phyloP scores from a whole-genome alignment of 2,888 invertebrate genomes.

The Leptura quadrifasciata region DNA sequence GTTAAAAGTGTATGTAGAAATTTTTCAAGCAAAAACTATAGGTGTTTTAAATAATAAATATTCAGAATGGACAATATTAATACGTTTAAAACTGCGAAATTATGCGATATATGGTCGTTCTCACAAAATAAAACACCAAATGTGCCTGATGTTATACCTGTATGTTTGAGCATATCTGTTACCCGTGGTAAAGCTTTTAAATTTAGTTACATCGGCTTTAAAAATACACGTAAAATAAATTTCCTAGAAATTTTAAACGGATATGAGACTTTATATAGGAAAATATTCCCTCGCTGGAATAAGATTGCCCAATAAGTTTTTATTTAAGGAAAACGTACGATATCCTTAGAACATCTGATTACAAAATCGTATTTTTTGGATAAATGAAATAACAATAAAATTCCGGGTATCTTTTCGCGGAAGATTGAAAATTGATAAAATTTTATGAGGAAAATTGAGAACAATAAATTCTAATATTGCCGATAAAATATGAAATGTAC shows the following conservation, averaged over 20 bases:
- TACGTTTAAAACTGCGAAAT: no score
- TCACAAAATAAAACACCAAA: not conserved
- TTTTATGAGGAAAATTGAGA: slow-evolving; percentile 39
- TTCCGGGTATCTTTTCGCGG: slow-evolving; percentile 33
- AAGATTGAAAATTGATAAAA: slow-evolving; percentile 40
- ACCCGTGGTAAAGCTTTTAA: slow-evolving; percentile 29
- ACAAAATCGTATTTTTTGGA: slow-evolving; percentile 53
- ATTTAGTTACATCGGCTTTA: slow-evolving; percentile 41
- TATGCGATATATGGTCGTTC: not conserved
- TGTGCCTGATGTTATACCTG: not conserved
- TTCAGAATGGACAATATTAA: no score
- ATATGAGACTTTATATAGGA: slow-evolving; percentile 46
- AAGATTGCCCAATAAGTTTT: slow-evolving; percentile 59
- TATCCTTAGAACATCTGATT: slow-evolving; percentile 50
- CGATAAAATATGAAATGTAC: slow-evolving; percentile 25
- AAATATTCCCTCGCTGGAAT: slow-evolving; percentile 49
- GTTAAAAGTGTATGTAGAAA: no score
- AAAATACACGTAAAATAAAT: slow-evolving; percentile 46
- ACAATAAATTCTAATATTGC: slow-evolving; percentile 40
- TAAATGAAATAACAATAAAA: slow-evolving; percentile 43
- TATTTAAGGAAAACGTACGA: slow-evolving; percentile 54
- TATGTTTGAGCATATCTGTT: slow-evolving; percentile 26
- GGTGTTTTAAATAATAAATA: no score
- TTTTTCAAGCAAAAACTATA: no score
- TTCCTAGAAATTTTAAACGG: slow-evolving; percentile 42